phyloP scores from a whole-genome alignment of 2,113 vertebrate genomes.

The Kryptolebias marmoratus region DNA sequence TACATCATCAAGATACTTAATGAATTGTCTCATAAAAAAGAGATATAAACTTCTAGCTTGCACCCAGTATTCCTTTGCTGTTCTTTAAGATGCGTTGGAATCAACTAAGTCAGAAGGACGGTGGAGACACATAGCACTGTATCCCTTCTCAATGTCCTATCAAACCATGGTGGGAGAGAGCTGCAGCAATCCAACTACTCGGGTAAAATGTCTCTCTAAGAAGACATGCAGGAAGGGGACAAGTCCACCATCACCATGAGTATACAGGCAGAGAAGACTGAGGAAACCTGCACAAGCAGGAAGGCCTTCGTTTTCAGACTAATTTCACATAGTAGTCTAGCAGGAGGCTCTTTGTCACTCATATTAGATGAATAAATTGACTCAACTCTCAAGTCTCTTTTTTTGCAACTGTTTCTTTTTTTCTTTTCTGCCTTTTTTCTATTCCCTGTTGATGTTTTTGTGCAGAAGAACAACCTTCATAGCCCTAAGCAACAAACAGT shows the following conservation, averaged over 20 bases:
- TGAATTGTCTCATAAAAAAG: too few relatives aligned
- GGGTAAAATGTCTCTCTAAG: background rate
- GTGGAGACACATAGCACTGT: background rate
- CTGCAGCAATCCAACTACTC: background rate
- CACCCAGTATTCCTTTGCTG: background rate
- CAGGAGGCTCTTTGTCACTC: background rate
- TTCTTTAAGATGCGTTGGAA: background rate
- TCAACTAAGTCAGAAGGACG: background rate
- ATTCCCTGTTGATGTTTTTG: background rate
- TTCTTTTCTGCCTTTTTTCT: background rate
- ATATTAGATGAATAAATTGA: background rate
- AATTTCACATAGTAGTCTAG: background rate
- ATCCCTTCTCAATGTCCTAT: background rate
- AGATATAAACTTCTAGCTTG: too few relatives aligned
- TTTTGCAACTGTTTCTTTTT: background rate
- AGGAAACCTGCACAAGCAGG: background rate
- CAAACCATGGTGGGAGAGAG: background rate
- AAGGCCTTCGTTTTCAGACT: background rate
- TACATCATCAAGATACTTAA: too few relatives aligned
- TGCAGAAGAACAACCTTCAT: background rate
- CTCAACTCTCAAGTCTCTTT: background rate
- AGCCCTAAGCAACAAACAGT: background rate
- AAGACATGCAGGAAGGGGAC: background rate
- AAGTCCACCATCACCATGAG: background rate
- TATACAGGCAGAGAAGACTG: background rate